Evolutionary conservation across 2,797 vertebrate species (phyloP), one percentile per base, ranked within the genome.

Genomic region (Coracias cyanogaster): DNA sequence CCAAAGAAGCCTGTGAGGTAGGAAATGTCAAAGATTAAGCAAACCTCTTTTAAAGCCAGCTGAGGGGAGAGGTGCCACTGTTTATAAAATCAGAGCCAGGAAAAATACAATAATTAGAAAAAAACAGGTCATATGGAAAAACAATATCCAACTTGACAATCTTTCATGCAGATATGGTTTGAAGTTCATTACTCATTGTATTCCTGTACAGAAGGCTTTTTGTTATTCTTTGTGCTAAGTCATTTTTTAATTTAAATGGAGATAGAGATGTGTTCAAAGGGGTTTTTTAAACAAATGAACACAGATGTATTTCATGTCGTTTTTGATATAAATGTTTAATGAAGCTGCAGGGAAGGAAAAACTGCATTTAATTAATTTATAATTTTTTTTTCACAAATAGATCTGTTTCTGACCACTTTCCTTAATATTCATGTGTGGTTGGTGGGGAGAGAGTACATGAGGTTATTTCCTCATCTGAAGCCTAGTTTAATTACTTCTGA

Each of bases 161-260:
- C 72, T 45, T 90, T 96, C 93, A 91, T 66, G 96, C 74, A 92
- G 94, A 91, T 93, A 89, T 76, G 92, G 80, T 29, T 86, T 89
- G 94, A 89, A 87, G 92, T 95, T 93, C 97, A 97, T 97, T 97
- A 97, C 97, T 97, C 97, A 97, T 96, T 97, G 96, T 97, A 82
- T 78, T 93, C 73, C 35, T 49, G 95, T 93, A 98, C 97, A 97
- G 97, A 98, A 97, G 96, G 95, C 85, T 97, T 96, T 98, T 96
- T 98, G 95, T 97, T 94, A 73, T 93, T 82, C 88, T 96, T 89
- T 91, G 61, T 89, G 78, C 94, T 51, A 80, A 95, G 94, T 91
- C 51, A 91, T 95, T 97, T 95, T 95, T 90, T 82, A 94, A 96
- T 95, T 95, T 90, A 96, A 90, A 94, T 95, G 89, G 93, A 91